Evolutionary conservation across 2,888 invertebrate species (phyloP).

Genomic region (Zonitis immaculata): DNA sequence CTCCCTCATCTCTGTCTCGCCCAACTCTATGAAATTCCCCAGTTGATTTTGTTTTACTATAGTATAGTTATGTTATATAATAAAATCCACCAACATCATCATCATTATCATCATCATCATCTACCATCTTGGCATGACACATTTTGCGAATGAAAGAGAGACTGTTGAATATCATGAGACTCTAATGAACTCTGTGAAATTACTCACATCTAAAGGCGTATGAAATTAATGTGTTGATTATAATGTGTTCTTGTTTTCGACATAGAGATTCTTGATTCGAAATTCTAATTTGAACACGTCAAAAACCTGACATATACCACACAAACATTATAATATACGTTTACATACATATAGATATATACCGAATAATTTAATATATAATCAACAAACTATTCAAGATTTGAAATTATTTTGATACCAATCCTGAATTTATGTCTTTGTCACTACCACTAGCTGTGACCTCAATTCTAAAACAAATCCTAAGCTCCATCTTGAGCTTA

Average conservation of each 20-base stretch:
- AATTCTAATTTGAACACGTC: neutral
- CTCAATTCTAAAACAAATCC: too few species aligned
- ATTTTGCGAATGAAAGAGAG: constrained; percentile 11
- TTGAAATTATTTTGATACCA: too few species aligned
- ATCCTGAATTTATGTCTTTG: too few species aligned
- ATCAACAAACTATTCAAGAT: too few species aligned
- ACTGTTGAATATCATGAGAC: constrained; percentile 12
- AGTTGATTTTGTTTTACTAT: too few species aligned
- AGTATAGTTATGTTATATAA: too few species aligned
- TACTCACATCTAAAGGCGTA: constrained; percentile 2
- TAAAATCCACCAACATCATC: too few species aligned
- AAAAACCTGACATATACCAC: neutral
- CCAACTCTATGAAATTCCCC: too few species aligned
- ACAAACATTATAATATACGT: neutral
- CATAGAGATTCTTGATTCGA: neutral
- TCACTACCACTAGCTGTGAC: too few species aligned
- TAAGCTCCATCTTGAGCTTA: too few species aligned
- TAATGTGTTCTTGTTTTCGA: neutral
- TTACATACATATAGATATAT: neutral
- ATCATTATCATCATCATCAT: constrained; percentile 3
- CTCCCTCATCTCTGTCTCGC: neutral
- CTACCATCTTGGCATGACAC: constrained; percentile 24
- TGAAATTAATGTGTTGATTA: constrained; percentile 5
- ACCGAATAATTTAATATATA: too few species aligned
- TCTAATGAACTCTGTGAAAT: constrained; percentile 7